phyloP scores from a whole-genome alignment of 2,888 invertebrate genomes.

The Pheosia tremula region DNA sequence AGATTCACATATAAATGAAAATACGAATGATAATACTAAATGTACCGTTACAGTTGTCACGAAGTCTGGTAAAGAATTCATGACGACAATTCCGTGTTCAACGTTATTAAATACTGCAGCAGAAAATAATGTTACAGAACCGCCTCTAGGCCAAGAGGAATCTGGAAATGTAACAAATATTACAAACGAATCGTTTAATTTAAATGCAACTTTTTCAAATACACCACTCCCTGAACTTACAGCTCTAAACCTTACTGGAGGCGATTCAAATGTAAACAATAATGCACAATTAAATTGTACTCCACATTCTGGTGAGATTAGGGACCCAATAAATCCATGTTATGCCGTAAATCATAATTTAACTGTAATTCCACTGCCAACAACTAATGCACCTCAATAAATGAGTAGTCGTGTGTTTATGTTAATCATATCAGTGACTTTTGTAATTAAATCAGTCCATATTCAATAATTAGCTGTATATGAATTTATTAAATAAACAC shows the following conservation, averaged over 20 bases:
- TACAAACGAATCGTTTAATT: conserved; percentile 14
- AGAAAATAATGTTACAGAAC: conserved; percentile 79
- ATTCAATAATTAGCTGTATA: no score
- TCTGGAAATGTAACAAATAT: conserved; percentile 30
- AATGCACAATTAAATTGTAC: conserved; percentile 54
- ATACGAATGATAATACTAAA: conserved; percentile 66
- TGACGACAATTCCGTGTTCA: conserved; percentile 79
- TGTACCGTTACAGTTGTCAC: conserved; percentile 75
- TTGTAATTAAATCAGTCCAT: no score
- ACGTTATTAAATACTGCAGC: conserved; percentile 73
- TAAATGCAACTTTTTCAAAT: conserved; percentile 12
- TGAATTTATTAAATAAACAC: no score
- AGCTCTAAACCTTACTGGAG: conserved; percentile 48
- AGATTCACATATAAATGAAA: conserved; percentile 52
- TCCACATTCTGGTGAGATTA: conserved; percentile 53
- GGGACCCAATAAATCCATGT: conserved; percentile 77
- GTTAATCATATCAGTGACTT: no score
- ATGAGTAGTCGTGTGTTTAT: neutral
- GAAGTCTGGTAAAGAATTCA: conserved; percentile 70
- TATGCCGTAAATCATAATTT: conserved; percentile 65
- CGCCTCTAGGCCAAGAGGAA: conserved; percentile 46
- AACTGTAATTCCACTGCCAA: conserved; percentile 67
- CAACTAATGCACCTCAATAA: conserved; percentile 27
- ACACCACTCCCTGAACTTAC: conserved; percentile 46
- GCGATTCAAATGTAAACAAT: conserved; percentile 37